These are phyloP conservation scores for Alosa alosa DNA, from an alignment of 2,113 vertebrate species.

Conservation along the genomic window DNA sequence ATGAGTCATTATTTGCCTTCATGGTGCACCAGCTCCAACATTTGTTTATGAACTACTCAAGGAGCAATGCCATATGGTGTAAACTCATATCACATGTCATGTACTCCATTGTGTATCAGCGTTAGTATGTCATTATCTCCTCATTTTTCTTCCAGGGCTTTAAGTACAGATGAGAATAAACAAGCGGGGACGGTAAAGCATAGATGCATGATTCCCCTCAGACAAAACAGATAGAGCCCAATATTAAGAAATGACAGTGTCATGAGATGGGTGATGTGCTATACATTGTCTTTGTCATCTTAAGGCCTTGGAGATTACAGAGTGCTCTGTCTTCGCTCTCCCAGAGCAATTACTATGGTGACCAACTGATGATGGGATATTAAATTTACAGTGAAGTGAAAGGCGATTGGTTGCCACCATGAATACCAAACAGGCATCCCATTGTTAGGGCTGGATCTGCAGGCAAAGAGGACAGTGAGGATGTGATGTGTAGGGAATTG, in stretches of 20 bases:
- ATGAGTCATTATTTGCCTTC: neutral
- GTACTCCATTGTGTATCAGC: neutral
- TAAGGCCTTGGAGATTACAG: neutral
- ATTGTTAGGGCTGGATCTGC: neutral
- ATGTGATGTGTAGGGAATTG: slow-evolving; percentile 5
- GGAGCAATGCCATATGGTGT: neutral
- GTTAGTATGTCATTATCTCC: neutral
- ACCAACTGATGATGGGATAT: neutral
- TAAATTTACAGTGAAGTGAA: neutral
- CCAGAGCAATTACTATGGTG: neutral
- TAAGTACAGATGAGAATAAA: neutral
- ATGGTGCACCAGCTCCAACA: neutral
- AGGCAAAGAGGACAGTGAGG: neutral
- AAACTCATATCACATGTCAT: neutral
- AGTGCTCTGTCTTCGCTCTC: neutral
- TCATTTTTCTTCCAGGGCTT: neutral
- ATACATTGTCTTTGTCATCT: neutral
- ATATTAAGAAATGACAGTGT: neutral
- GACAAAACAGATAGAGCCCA: neutral
- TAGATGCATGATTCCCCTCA: neutral
- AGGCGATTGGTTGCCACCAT: neutral
- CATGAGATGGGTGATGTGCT: neutral
- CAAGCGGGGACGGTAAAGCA: neutral
- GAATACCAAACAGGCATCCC: neutral
- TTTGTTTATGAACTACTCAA: neutral